phyloP scores from a whole-genome alignment of 2,888 invertebrate genomes.

The Lithosia quadra region DNA sequence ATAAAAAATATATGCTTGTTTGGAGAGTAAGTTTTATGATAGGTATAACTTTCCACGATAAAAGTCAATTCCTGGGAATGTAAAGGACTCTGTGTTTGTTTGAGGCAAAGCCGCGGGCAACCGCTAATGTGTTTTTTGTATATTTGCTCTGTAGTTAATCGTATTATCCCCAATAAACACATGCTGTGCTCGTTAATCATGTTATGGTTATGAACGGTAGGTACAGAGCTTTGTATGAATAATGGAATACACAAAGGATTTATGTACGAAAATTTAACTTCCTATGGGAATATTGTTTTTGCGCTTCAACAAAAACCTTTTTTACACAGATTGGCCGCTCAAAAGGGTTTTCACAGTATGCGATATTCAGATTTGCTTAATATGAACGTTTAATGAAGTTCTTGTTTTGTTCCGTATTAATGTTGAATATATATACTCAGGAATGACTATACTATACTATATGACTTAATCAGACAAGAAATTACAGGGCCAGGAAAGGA shows the following conservation, averaged over 20 bases:
- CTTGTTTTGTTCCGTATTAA: not conserved
- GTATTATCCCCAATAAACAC: constrained; percentile 22
- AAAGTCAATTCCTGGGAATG: not conserved
- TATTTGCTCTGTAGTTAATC: constrained; percentile 13
- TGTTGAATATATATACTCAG: too few species aligned
- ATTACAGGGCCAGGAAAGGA: too few species aligned
- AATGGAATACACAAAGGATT: constrained; percentile 37
- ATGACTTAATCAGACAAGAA: too few species aligned
- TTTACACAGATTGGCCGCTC: not conserved
- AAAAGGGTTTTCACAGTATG: constrained; percentile 16
- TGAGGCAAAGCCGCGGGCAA: not conserved
- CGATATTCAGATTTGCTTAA: constrained; percentile 10
- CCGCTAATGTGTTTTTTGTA: constrained; percentile 5
- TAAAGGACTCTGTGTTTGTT: not conserved
- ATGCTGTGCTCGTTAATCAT: constrained; percentile 40
- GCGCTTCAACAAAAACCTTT: constrained; percentile 22
- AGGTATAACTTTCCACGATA: not conserved
- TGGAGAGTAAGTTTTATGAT: not conserved
- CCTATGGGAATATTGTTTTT: constrained; percentile 21
- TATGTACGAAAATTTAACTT: constrained; percentile 23
- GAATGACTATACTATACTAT: too few species aligned
- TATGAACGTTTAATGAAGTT: not conserved
- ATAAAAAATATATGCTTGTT: too few species aligned
- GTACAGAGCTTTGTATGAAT: constrained; percentile 41
- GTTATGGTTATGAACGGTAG: constrained; percentile 38